Evolutionary conservation across 2,113 vertebrate species (phyloP).

Genomic region (Lamprotornis superbus): DNA sequence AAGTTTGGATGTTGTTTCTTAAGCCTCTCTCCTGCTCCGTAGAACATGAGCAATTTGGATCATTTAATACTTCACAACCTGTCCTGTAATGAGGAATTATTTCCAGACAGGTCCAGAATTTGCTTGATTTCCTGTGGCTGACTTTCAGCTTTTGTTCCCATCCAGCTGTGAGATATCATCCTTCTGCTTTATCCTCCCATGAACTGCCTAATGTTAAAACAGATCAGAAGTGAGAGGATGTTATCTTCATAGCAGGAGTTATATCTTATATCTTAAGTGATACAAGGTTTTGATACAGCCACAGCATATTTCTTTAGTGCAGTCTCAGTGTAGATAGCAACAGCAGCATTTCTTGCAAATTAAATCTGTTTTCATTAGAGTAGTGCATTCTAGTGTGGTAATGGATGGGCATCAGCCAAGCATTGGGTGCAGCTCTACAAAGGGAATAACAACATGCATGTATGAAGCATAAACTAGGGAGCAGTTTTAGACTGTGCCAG

Average conservation of each 20-base stretch:
- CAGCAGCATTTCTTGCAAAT: neutral
- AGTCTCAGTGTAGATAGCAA: neutral
- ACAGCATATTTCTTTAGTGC: neutral
- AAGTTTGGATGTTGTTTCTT: neutral
- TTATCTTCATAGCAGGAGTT: neutral
- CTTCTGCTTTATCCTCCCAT: neutral
- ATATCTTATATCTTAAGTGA: neutral
- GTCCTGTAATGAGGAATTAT: neutral
- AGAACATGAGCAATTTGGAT: neutral
- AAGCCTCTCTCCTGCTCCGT: neutral
- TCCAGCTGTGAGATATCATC: conserved; percentile 14
- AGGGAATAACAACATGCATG: neutral
- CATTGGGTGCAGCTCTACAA: neutral
- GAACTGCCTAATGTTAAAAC: neutral
- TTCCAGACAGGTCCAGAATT: neutral
- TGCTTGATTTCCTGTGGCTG: neutral
- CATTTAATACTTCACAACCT: neutral
- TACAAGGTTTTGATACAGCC: neutral
- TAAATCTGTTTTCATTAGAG: neutral
- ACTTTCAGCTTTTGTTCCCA: neutral
- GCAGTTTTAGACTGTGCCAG: neutral
- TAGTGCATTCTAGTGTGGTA: neutral
- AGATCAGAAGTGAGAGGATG: neutral
- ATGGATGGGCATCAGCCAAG: neutral
- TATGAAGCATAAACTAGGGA: neutral